Evolutionary conservation across 2,113 vertebrate genomes (phyloP), one percentile per base, ranked within the genome.

Genomic region (Echinops telfairi): DNA sequence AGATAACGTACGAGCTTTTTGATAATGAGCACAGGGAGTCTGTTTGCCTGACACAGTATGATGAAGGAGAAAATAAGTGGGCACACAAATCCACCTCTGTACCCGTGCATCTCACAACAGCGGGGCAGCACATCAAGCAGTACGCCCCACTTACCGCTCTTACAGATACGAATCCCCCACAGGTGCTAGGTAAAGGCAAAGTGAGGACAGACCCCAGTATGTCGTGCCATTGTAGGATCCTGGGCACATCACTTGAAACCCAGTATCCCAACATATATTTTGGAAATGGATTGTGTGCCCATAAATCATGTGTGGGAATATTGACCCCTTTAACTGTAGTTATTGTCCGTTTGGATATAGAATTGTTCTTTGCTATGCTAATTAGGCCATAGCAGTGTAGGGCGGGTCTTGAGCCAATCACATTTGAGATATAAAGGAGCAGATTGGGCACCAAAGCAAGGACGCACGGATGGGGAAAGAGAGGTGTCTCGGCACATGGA

Each of bases 1-100:
- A 87, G 79, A 86, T 95, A 95, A 86, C 12, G 90, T 17, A 16
- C 6, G 38, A 70, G 1, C 25, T 62, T 86, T 94, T 83, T 43
- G 57, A 91, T 82, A 93, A 77, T 23, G 92, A 86, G 16, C 82
- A 53, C 0, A 7, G 23, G 14, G 7, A 85, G 57, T 88, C 62
- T 95, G 33, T 92, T 86, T 89, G 38, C 83, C 3, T n/a, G 62
- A 95, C 73, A 96, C 85, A 89, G 85, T 66, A 78, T 4, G 58
- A 93, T 66, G 53, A 95, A 92, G 77, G 20, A 47, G 77, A 95
- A 94, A 96, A 83, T 60, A 85, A 40, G 43, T 33, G 57, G 77
- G 3, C n/a, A 90, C 29, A 25, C 94, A 89, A 79, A 87, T 62
- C 23, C 22, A 79, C 40, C 70, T 82, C 33, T 86, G 57, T 47